A percentile compares a stretch with the other conserved stretches of the same genome.
Evolutionary conservation across 1,140 invertebrate species (phyloP).

Genomic region (Cydia splendana): DNA sequence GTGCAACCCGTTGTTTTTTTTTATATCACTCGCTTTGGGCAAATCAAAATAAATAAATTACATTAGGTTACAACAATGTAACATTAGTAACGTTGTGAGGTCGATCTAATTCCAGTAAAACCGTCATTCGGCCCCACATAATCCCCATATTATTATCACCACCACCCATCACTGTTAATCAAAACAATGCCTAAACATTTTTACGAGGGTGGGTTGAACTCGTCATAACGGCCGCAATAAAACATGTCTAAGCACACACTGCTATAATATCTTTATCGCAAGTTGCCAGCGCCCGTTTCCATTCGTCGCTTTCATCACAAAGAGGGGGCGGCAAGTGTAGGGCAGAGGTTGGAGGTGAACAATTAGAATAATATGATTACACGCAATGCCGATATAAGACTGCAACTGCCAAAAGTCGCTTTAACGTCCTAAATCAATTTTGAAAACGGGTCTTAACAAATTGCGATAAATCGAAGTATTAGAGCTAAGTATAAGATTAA

Average conservation of each 20-base stretch:
- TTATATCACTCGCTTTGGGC: too few relatives aligned
- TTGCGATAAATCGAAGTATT: too few relatives aligned
- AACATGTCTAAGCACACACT: conserved; percentile 33
- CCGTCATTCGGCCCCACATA: background rate
- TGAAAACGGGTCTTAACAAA: too few relatives aligned
- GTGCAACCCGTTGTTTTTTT: too few relatives aligned
- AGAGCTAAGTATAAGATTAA: too few relatives aligned
- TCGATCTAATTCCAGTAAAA: background rate
- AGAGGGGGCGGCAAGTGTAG: background rate
- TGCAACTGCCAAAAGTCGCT: too few relatives aligned
- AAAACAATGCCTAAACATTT: conserved; percentile 31
- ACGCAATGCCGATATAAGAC: too few relatives aligned
- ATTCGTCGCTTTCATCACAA: conserved; percentile 32
- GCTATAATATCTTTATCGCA: conserved; percentile 32
- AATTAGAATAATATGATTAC: background rate
- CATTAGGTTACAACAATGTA: background rate
- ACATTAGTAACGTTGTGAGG: background rate
- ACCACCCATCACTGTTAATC: conserved; percentile 30
- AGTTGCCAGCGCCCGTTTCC: conserved; percentile 31
- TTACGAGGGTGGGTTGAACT: conserved; percentile 26
- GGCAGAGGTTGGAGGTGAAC: conserved; percentile 1
- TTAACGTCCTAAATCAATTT: background rate
- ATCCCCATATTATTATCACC: conserved; percentile 24
- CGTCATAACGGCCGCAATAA: conserved; percentile 31
- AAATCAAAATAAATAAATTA: too few relatives aligned